Evolutionary conservation across 1,140 invertebrate genomes (phyloP).

Genomic region (Meloidogyne exigua): DNA sequence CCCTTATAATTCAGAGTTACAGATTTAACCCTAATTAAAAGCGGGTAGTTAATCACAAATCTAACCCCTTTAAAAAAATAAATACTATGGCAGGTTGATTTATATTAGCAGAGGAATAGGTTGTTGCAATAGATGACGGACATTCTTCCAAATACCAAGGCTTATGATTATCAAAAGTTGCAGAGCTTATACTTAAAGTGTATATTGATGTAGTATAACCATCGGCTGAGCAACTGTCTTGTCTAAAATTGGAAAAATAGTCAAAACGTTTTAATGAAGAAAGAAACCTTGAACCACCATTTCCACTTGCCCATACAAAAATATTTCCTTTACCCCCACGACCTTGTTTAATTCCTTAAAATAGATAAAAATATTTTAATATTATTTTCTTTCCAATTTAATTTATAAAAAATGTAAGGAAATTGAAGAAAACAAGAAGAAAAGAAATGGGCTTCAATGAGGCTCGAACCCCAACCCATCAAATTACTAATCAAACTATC

Average conservation of each 20-base stretch:
- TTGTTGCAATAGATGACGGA: slow-evolving; percentile 89
- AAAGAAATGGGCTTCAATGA: too few relatives aligned
- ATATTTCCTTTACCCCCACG: slow-evolving; percentile 93
- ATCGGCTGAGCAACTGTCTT: slow-evolving; percentile 97
- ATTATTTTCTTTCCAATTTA: too few relatives aligned
- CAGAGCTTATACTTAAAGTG: slow-evolving; percentile 92
- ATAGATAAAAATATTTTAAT: not conserved
- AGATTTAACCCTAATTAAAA: too few relatives aligned
- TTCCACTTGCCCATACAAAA: slow-evolving; percentile 98
- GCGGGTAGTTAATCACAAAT: too few relatives aligned
- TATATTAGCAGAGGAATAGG: slow-evolving; percentile 86
- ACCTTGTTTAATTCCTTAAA: slow-evolving; percentile 70
- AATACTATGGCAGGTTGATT: slow-evolving; percentile 89
- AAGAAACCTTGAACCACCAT: slow-evolving; percentile 76
- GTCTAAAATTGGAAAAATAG: slow-evolving; percentile 67
- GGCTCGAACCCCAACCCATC: too few relatives aligned
- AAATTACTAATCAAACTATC: too few relatives aligned
- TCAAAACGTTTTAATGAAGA: not conserved
- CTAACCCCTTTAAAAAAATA: slow-evolving; percentile 69
- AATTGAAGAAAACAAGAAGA: too few relatives aligned
- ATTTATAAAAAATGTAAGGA: not conserved
- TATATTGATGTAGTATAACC: slow-evolving; percentile 98
- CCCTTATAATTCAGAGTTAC: too few relatives aligned
- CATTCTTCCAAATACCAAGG: slow-evolving; percentile 98
- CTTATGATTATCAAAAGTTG: slow-evolving; percentile 81